Evolutionary conservation across 2,888 invertebrate species (phyloP).

Genomic region (Andrena trimmerana): DNA sequence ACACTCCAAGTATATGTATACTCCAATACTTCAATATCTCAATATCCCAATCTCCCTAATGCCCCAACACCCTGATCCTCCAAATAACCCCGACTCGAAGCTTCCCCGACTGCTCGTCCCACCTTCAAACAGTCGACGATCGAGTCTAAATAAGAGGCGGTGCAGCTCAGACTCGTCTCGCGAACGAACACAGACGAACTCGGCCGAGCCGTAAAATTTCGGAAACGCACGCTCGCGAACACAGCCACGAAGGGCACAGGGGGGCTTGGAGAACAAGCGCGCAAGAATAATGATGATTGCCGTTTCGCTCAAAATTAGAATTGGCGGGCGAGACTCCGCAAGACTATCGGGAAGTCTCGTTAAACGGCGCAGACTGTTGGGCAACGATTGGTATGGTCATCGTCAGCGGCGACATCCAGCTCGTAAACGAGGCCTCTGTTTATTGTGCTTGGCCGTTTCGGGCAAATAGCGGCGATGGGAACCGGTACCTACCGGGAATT

Average conservation of each 20-base stretch:
- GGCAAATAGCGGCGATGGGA: slow-evolving; percentile 6
- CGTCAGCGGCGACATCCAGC: background rate
- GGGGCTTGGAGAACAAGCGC: background rate
- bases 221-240: slow-evolving; percentile 17
- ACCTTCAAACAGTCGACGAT: background rate
- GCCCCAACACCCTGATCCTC: background rate
- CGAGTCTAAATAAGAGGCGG: background rate
- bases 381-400: background rate
- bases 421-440: slow-evolving; percentile 7
- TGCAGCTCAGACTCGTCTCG: background rate
- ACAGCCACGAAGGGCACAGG: background rate
- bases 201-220: slow-evolving; percentile 16
- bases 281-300: slow-evolving; percentile 14
- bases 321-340: background rate
- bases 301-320: slow-evolving; percentile 22
- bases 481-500: slow-evolving; percentile 2
- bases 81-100: background rate
- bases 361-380: background rate
- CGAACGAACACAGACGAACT: background rate
- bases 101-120: background rate
- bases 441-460: slow-evolving; percentile 43
- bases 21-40: background rate
- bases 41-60: background rate
- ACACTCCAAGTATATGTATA: background rate
- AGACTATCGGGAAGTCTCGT: slow-evolving; percentile 11